These are phyloP conservation scores for Cryptus viduatorius DNA, from an alignment of 2,888 invertebrate species.

Conservation along the genomic window DNA sequence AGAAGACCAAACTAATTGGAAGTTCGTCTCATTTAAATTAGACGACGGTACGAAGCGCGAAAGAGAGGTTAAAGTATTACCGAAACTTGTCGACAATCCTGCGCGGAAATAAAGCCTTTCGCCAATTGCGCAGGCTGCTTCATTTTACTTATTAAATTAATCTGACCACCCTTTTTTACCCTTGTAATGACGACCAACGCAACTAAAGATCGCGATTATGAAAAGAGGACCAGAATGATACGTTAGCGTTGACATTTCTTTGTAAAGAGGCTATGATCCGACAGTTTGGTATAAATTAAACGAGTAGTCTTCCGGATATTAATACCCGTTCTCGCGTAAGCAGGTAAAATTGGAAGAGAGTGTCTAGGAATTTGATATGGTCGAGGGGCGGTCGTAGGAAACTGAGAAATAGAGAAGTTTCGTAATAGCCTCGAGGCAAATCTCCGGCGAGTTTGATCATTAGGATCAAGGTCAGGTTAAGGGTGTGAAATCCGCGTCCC, in stretches of 20 bases:
- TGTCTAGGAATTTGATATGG: neutral
- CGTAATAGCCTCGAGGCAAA: conserved; percentile 46
- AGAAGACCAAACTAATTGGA: conserved; percentile 50
- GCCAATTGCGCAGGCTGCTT: conserved; percentile 22
- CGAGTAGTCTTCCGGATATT: conserved; percentile 34
- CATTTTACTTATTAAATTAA: conserved; percentile 33
- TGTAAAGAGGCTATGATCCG: neutral
- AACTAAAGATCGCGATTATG: neutral
- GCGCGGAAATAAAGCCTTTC: neutral
- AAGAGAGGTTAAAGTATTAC: conserved; percentile 17
- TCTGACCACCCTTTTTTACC: conserved; percentile 6
- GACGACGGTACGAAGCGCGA: conserved; percentile 4
- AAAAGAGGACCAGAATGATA: neutral
- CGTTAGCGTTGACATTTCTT: neutral
- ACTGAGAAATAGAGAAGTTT: conserved; percentile 40
- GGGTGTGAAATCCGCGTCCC: conserved; percentile 43
- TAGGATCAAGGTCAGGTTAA: conserved; percentile 50
- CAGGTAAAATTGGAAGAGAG: conserved; percentile 30
- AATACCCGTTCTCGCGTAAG: conserved; percentile 31
- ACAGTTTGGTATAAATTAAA: conserved; percentile 41
- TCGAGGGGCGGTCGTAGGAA: neutral
- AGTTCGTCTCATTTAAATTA: conserved; percentile 45
- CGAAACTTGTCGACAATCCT: conserved; percentile 33
- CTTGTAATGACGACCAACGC: conserved; percentile 1
- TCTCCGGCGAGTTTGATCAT: conserved; percentile 47